A percentile compares a stretch with the other conserved stretches of the same genome.
Conservation (phyloP, 2,797 vertebrate genomes). For the Muscicapa striata region DNA sequence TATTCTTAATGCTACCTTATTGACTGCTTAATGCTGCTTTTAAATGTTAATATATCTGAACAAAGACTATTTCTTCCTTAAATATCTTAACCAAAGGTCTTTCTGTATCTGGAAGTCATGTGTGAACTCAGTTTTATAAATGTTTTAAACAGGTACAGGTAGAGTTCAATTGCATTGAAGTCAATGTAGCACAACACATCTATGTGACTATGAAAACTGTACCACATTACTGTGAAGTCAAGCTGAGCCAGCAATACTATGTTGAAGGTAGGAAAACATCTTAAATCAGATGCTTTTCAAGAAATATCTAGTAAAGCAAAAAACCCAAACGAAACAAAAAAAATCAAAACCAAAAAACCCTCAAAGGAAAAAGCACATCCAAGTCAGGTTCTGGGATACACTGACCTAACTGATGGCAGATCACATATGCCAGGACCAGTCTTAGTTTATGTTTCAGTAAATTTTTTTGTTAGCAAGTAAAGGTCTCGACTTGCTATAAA, state of each 20-base stretch:
- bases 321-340: neutral
- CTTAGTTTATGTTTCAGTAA: neutral
- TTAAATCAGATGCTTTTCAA: neutral
- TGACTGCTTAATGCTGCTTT: neutral
- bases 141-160: slow-evolving; percentile 81
- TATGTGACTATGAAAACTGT: slow-evolving; percentile 82
- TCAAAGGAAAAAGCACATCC: neutral
- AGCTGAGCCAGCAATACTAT: slow-evolving; percentile 74
- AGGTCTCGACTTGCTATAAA: neutral
- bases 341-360: neutral
- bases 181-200: slow-evolving; percentile 78
- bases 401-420: neutral
- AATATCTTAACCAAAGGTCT: neutral
- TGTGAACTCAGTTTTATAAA: neutral
- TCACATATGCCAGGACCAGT: neutral
- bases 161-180: slow-evolving; percentile 80
- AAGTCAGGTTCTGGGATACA: neutral
- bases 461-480: neutral
- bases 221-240: slow-evolving; percentile 83
- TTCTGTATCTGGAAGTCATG: neutral
- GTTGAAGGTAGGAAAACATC: slow-evolving; percentile 81
- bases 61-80: neutral
- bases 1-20: neutral
- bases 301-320: neutral
- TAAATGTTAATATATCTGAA: neutral